phyloP scores from a whole-genome alignment of 2,888 invertebrate genomes.

The Griposia aprilina region DNA sequence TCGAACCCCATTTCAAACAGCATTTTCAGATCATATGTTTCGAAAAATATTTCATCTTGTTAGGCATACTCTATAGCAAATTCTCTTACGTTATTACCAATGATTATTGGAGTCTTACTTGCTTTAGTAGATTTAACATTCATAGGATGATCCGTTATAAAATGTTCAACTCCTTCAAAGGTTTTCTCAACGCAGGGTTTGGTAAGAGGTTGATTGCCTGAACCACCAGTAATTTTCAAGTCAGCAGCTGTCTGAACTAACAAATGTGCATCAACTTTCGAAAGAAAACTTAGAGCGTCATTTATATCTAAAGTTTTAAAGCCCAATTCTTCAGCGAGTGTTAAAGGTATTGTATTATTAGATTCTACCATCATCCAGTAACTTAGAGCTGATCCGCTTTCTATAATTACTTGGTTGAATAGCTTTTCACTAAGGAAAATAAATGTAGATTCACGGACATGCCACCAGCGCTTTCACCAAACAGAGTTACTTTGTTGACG shows the following conservation, averaged over 20 bases:
- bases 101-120: conserved; percentile 26
- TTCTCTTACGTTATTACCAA: no score
- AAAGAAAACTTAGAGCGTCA: conserved; percentile 35
- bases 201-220: conserved; percentile 35
- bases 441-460: conserved; percentile 60
- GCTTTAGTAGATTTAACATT: conserved; percentile 43
- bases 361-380: conserved; percentile 51
- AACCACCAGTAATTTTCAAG: conserved; percentile 18
- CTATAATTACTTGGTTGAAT: conserved; percentile 45
- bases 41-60: no score
- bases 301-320: conserved; percentile 32
- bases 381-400: conserved; percentile 51
- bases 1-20: no score
- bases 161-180: conserved; percentile 57
- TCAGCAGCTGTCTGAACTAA: conserved; percentile 15
- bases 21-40: no score
- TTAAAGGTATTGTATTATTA: conserved; percentile 36
- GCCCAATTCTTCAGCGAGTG: conserved; percentile 27
- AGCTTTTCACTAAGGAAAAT: conserved; percentile 46
- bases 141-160: no score
- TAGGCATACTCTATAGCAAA: no score
- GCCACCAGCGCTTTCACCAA: conserved; percentile 73
- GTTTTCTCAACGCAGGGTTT: conserved; percentile 55
- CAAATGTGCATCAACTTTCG: conserved; percentile 20
- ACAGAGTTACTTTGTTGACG: conserved; percentile 59